Base-by-base conservation (phyloP, 1,140 invertebrate species). In the Megalopta genalis region DNA sequence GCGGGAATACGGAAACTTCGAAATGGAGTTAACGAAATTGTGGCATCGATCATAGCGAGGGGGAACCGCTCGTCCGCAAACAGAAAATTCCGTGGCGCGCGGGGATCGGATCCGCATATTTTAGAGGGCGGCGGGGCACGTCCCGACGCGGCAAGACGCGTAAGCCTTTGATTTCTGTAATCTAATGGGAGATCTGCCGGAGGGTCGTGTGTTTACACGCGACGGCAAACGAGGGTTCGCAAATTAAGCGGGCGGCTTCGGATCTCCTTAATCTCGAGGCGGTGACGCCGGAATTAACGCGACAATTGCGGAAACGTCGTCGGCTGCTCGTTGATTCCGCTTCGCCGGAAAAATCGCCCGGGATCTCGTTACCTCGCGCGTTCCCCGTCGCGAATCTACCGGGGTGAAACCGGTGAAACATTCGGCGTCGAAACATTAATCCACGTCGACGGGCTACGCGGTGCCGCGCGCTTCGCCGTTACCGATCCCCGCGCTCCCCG, bases 161-260 rank as follows among this genome's bases (percentile, higher is more conserved):
- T 54, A 63, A 72, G 76, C 76, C 76, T 78, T 78, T 78, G 76
- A 78, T 78, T 78, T 78, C 76, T 78, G 68, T 78, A 78, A 78
- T 78, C 76, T 78, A 78, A 78, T 71, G 76, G 76, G 76, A 78
- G 72, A 78, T 78, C 76, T 72, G 60, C n/a, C 68, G 25, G 69
- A 69, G 75, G 67, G 37, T 23, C 23, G 76, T 52, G 32, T 57
- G 69, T 78, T 78, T 76, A 42, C 67, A 63, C 71, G 71, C 52
- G 57, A 52, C 46, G 62, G 57, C 42, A 42, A 46, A 72, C 66
- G 67, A 75, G 49, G 63, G 62, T 62, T 60, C 77, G 79, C 71
- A 64, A 84, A 84, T 84, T 84, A 84, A 84, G 66, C 77, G 62
- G 71, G 72, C 71, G 70, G 67, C 71, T 72, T 80, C 64, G 83